Evolutionary conservation across 2,113 vertebrate species (phyloP).

Genomic region (Passerina amoena): DNA sequence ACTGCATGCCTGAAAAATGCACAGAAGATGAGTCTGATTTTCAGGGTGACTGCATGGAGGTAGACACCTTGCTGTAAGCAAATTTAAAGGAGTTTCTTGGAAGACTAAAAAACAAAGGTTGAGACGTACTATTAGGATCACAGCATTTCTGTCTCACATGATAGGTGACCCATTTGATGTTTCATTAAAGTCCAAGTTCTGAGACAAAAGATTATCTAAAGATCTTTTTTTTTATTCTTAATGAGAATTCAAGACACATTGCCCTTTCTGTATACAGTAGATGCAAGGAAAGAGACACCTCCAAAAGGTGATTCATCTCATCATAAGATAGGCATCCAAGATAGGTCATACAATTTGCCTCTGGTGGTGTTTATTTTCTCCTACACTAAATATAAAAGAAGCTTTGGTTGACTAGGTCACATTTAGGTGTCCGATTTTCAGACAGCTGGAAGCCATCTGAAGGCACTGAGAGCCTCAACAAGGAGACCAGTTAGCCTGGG

Average conservation of each 20-base stretch:
- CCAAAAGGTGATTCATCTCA: slow-evolving; percentile 29
- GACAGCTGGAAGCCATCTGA: slow-evolving; percentile 33
- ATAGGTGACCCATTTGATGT: not conserved
- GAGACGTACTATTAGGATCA: not conserved
- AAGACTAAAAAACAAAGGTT: not conserved
- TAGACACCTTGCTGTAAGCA: not conserved
- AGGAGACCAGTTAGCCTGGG: not conserved
- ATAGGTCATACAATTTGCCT: slow-evolving; percentile 5
- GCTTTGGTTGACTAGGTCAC: not conserved
- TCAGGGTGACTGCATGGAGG: not conserved
- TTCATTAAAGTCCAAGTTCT: not conserved
- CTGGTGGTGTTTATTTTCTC: slow-evolving; percentile 34
- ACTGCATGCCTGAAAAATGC: not conserved
- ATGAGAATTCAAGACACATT: not conserved
- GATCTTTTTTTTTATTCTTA: not conserved
- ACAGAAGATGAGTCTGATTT: not conserved
- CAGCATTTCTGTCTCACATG: not conserved
- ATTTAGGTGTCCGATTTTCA: not conserved
- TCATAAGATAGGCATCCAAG: slow-evolving; percentile 24
- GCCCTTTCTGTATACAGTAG: not conserved
- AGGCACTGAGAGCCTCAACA: not conserved
- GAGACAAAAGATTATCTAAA: not conserved
- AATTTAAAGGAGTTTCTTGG: not conserved
- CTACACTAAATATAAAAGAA: not conserved
- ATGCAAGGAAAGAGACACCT: slow-evolving; percentile 9